A percentile compares a stretch with the other conserved stretches of the same genome.
Evolutionary conservation across 2,888 invertebrate genomes (phyloP).

Genomic region (Sesamia inferens): DNA sequence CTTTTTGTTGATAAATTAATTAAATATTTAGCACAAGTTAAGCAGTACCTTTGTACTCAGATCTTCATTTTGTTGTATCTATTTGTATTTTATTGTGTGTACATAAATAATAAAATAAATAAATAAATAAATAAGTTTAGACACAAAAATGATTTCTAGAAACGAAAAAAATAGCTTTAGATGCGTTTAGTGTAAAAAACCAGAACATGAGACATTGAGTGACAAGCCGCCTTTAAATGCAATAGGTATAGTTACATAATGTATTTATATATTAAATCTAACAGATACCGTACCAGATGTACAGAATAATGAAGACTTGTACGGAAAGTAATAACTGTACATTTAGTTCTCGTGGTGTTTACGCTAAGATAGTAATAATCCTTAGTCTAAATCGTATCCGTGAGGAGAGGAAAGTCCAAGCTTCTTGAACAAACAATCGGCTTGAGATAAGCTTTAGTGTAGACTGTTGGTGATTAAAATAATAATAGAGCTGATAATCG

Average conservation of each 20-base stretch:
- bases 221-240: neutral
- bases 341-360: slow-evolving; percentile 47
- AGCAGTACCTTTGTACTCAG: too few relatives aligned
- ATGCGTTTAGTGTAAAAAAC: neutral
- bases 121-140: too few relatives aligned
- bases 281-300: too few relatives aligned
- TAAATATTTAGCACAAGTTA: slow-evolving; percentile 15
- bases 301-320: slow-evolving; percentile 6
- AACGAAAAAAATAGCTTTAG: neutral
- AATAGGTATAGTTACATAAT: too few relatives aligned
- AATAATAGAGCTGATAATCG: slow-evolving; percentile 18
- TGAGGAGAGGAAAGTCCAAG: slow-evolving; percentile 32
- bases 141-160: slow-evolving; percentile 18
- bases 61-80: too few relatives aligned
- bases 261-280: neutral
- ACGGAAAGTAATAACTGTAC: slow-evolving; percentile 33
- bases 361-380: slow-evolving; percentile 63
- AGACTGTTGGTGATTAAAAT: slow-evolving; percentile 14
- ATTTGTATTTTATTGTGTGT: too few relatives aligned
- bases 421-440: slow-evolving; percentile 34
- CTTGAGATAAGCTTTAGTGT: slow-evolving; percentile 19
- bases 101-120: too few relatives aligned
- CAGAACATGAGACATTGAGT: neutral
- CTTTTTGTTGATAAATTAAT: slow-evolving; percentile 1
- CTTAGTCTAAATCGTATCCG: slow-evolving; percentile 60